Percentiles rank a stretch among this genome's conserved stretches.
Conservation (phyloP, 1,140 invertebrate genomes). For the Tetramorium simillimum region DNA sequence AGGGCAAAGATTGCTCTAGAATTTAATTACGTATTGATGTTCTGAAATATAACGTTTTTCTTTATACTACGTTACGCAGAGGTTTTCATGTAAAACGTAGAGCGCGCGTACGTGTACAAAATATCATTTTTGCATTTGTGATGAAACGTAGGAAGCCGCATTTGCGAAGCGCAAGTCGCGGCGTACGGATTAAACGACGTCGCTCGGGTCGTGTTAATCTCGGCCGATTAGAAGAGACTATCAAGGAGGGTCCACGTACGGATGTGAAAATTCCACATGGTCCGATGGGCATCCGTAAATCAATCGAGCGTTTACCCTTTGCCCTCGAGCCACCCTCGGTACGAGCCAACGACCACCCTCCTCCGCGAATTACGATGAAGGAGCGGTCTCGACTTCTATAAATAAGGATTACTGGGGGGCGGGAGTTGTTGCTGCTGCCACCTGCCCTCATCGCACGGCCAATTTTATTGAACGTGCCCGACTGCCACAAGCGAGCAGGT, state of each 20-base stretch:
- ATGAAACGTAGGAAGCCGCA: neutral
- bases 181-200: conserved; percentile 31
- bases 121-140: neutral
- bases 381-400: conserved; percentile 67
- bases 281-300: conserved; percentile 65
- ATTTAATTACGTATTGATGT: neutral
- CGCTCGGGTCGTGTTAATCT: conserved; percentile 55
- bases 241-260: conserved; percentile 40
- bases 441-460: neutral
- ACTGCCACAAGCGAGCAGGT: neutral
- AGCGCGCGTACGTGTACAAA: neutral
- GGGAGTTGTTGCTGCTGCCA: neutral
- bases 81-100: neutral
- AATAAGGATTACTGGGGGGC: conserved; percentile 63
- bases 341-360: conserved; percentile 52
- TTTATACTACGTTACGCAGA: neutral
- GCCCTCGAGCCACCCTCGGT: conserved; percentile 54
- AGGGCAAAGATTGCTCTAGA: neutral
- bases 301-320: conserved; percentile 69
- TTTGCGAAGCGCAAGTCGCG: neutral
- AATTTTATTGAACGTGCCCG: conserved; percentile 52
- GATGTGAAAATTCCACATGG: conserved; percentile 68
- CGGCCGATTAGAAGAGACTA: conserved; percentile 53
- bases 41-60: neutral
- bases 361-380: conserved; percentile 57